Evolutionary conservation across 2,888 invertebrate species (phyloP), one percentile per base, ranked within the genome.

Genomic region (Amphipyra tragopoginis): DNA sequence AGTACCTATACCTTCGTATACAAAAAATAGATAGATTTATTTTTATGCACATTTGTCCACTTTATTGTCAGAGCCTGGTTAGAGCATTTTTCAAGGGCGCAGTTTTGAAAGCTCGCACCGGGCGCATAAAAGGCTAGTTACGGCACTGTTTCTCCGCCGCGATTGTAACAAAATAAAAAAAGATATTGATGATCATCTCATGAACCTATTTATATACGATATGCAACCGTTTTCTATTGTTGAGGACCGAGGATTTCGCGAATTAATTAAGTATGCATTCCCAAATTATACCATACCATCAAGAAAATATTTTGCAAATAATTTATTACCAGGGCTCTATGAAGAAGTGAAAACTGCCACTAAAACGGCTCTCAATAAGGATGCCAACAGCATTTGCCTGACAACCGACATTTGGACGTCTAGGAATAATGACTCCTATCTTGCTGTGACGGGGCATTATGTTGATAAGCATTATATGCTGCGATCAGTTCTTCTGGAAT

Each of bases 301-400:
- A 14, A 53, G 76, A 49, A 76, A 72, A 44, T 73, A 72, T 63
- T 76, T 73, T 42, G 61, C 72, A 2, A 74, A 72, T 48, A 74
- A 70, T 62, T 57, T 77, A 52, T 53, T 72, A n/a, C 76, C 70
- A 10, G 39, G 54, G 38, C 47, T 50, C 1, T 66, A 65, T 49
- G 56, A 61, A 53, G 56, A 53, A 44, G 45, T 53, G 8, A 58
- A 57, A 49, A 49, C 36, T 21, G 38, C 14, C 13, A 54, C 54
- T 51, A 62, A 58, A 49, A 33, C 40, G n/a, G 15, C 38, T 53
- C 9, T 61, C 42, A 61, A 47, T 65, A 58, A 62, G 50, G 60
- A 57, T 50, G 61, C 29, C n/a, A 54, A 55, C 42, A 57, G 55
- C 13, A 67, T 74, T 34, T 71, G 68, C 45, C 13, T 74, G 15